Percentiles rank a stretch among this genome's conserved stretches.
Evolutionary conservation across 2,113 vertebrate genomes (phyloP).

Genomic region (Ailuropoda melanoleuca): DNA sequence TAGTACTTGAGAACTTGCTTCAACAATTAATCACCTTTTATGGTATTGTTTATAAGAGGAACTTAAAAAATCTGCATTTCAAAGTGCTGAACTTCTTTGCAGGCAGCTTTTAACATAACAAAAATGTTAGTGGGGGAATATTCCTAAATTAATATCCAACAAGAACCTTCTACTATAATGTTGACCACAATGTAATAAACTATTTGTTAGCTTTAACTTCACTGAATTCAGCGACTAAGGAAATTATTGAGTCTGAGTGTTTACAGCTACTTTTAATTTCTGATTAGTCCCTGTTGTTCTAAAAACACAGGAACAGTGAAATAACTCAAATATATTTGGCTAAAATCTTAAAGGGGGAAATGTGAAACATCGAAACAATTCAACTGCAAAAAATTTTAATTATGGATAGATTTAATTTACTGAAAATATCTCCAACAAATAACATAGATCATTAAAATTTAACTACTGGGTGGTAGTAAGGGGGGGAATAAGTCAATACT

Average conservation of each 20-base stretch:
- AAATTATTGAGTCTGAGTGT: not conserved
- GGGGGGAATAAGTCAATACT: not conserved
- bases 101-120: not conserved
- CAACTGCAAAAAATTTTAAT: not conserved
- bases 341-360: not conserved
- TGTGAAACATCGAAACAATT: not conserved
- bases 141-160: not conserved
- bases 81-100: not conserved
- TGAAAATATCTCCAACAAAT: not conserved
- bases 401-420: not conserved
- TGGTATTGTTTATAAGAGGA: not conserved
- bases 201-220: not conserved
- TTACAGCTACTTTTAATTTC: not conserved
- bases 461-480: not conserved
- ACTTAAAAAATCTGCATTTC: not conserved
- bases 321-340: not conserved
- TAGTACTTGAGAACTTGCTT: not conserved
- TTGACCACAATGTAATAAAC: not conserved
- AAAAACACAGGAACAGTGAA: not conserved
- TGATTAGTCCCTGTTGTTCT: not conserved
- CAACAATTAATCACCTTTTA: not conserved
- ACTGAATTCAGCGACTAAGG: not conserved
- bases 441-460: not conserved
- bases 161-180: not conserved
- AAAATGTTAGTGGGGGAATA: not conserved